A percentile compares a stretch with the other conserved stretches of the same genome.
These are phyloP conservation scores for Psophia crepitans DNA, from an alignment of 2,113 vertebrate genomes.

Conservation along the genomic window DNA sequence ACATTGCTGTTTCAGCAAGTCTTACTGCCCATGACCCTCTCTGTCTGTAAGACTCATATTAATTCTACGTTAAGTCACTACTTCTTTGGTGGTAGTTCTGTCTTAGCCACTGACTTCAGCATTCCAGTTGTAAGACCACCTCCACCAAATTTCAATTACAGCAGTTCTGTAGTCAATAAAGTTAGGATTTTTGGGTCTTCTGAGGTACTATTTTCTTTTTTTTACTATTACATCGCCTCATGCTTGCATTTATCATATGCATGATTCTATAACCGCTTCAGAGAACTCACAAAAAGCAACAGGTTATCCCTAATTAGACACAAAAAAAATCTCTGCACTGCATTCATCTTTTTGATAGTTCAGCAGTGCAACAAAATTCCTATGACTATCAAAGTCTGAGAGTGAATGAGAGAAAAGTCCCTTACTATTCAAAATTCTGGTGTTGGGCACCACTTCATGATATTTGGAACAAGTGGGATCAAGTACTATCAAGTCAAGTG, in stretches of 20 bases:
- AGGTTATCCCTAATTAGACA: background rate
- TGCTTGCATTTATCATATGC: background rate
- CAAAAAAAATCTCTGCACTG: background rate
- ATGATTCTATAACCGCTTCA: background rate
- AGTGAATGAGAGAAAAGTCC: background rate
- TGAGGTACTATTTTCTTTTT: background rate
- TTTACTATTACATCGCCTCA: background rate
- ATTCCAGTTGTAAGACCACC: background rate
- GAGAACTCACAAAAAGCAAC: background rate
- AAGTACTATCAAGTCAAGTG: background rate
- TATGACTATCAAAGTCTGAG: background rate
- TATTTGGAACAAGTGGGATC: background rate
- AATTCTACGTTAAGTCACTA: background rate
- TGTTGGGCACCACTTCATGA: background rate
- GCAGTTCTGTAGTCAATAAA: background rate
- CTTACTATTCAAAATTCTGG: background rate
- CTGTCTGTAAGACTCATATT: background rate
- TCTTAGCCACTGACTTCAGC: background rate
- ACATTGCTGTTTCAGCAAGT: background rate
- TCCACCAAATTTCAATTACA: background rate
- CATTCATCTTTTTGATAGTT: background rate
- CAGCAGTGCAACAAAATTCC: background rate
- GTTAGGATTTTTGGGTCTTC: background rate
- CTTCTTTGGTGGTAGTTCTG: background rate
- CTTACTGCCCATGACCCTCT: background rate